Percentiles rank a stretch among this genome's conserved stretches.
Conservation (phyloP, 2,797 vertebrate species). For the Halcyon chelicuti region DNA sequence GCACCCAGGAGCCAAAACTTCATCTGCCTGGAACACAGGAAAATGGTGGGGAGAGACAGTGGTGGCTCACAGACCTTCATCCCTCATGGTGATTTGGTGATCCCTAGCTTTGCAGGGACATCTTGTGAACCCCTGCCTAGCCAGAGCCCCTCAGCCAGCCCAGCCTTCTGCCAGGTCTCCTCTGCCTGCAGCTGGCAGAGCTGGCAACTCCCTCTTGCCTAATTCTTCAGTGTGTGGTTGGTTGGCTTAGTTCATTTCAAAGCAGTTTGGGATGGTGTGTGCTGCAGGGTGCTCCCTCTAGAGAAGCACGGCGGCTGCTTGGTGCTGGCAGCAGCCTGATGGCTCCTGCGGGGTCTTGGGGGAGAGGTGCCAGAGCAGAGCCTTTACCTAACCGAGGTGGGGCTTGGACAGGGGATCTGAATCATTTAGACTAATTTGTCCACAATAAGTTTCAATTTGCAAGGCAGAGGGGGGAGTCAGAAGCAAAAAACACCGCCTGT, state of each 20-base stretch:
- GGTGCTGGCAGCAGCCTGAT: not conserved
- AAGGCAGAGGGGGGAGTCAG: not conserved
- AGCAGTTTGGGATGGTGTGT: not conserved
- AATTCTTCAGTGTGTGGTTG: not conserved
- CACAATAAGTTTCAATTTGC: not conserved
- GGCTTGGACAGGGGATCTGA: not conserved
- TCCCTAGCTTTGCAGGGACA: not conserved
- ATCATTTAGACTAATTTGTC: not conserved
- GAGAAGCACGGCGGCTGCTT: not conserved
- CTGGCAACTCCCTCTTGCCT: not conserved
- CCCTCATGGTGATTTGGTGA: not conserved
- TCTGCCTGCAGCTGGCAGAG: not conserved
- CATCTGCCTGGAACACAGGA: not conserved
- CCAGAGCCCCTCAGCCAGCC: not conserved
- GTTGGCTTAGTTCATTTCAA: not conserved
- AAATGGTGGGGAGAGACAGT: not conserved
- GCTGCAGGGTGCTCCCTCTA: slow-evolving; percentile 27
- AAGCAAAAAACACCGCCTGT: not conserved
- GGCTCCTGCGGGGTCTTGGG: not conserved
- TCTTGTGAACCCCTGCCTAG: not conserved
- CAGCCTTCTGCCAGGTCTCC: not conserved
- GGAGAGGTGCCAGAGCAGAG: not conserved
- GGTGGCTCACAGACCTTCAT: not conserved
- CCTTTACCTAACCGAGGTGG: not conserved
- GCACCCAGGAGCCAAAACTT: accelerated